Evolutionary conservation across 2,888 invertebrate genomes (phyloP).

Genomic region (Diarsia dahlii): DNA sequence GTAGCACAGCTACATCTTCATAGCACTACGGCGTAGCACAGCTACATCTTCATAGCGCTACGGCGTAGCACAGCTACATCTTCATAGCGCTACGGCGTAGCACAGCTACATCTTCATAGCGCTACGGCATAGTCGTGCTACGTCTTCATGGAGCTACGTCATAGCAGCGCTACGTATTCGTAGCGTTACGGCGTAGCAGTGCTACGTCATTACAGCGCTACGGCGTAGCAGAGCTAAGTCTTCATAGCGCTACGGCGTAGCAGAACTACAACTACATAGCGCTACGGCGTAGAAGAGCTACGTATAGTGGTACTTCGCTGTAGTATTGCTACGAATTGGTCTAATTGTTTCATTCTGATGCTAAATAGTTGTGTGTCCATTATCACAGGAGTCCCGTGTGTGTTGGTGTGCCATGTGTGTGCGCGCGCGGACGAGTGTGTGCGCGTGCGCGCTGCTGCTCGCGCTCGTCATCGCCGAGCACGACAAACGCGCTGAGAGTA

Average conservation of each 20-base stretch:
- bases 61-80: background rate
- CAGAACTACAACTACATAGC: accelerated
- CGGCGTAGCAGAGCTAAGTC: background rate
- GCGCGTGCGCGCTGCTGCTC: constrained; percentile 65
- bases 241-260: too few species aligned
- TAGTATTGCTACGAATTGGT: too few species aligned
- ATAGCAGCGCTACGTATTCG: background rate
- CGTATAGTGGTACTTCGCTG: background rate
- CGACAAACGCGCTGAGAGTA: constrained; percentile 76
- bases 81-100: background rate
- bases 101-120: accelerated
- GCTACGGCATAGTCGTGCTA: background rate
- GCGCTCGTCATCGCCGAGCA: constrained; percentile 67
- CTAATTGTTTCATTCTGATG: background rate
- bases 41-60: background rate
- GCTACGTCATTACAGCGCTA: background rate
- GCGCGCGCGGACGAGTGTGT: constrained; percentile 48
- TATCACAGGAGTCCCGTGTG: constrained; percentile 16
- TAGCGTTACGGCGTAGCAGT: background rate
- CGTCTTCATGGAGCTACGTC: too few species aligned
- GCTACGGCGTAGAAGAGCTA: background rate
- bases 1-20: background rate
- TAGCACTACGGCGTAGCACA: too few species aligned
- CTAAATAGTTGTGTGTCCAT: background rate
- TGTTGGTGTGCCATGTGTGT: constrained; percentile 35